Evolutionary conservation across 2,888 invertebrate genomes (phyloP).

Genomic region (Archaeoteleia sp.): DNA sequence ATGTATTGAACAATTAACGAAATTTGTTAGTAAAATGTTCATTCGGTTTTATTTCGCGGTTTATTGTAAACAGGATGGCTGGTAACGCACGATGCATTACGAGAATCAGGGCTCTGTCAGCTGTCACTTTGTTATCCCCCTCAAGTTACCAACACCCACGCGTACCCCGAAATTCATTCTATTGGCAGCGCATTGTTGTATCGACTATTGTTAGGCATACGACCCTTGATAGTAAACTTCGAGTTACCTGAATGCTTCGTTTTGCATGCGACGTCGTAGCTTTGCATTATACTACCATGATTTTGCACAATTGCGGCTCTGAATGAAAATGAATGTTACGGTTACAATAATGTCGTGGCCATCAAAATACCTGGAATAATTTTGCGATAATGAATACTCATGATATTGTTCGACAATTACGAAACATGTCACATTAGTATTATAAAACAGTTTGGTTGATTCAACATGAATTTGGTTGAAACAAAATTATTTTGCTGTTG

Average conservation of each 20-base stretch:
- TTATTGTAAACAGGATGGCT: slow-evolving; percentile 51
- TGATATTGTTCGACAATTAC: no score
- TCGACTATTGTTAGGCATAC: slow-evolving; percentile 38
- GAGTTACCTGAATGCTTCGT: slow-evolving; percentile 54
- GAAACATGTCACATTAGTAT: no score
- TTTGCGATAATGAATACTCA: no score
- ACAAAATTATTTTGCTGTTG: no score
- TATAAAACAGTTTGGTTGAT: no score
- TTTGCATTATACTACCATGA: slow-evolving; percentile 6
- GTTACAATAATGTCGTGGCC: no score
- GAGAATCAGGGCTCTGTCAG: slow-evolving; percentile 58
- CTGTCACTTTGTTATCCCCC: slow-evolving; percentile 58
- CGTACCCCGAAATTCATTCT: slow-evolving; percentile 55
- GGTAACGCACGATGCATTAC: slow-evolving; percentile 34
- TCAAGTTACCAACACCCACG: slow-evolving; percentile 59
- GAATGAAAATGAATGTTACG: no score
- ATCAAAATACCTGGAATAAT: no score
- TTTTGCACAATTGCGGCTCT: no score
- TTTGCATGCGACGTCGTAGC: slow-evolving; percentile 39
- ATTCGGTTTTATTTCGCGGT: slow-evolving; percentile 43
- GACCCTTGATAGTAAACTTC: slow-evolving; percentile 51
- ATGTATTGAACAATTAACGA: no score
- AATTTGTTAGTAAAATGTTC: no score
- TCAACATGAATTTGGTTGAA: no score
- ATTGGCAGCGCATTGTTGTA: slow-evolving; percentile 56